A percentile compares a stretch with the other conserved stretches of the same genome.
Evolutionary conservation across 1,140 invertebrate species (phyloP).

Genomic region (Hormaphis cornu): DNA sequence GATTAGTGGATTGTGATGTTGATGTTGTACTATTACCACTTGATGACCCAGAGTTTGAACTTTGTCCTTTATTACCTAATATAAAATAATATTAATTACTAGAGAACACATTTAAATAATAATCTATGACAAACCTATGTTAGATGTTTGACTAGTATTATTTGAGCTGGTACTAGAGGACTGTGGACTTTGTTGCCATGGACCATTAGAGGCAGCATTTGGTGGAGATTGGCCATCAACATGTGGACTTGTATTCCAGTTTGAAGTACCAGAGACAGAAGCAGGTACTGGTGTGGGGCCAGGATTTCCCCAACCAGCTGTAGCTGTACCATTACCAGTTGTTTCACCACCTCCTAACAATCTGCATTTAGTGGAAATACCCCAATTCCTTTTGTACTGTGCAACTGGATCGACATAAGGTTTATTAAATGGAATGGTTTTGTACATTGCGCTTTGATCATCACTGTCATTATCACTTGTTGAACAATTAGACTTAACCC

Average conservation of each 20-base stretch:
- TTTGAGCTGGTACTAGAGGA: conserved; percentile 32
- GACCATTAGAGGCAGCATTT: conserved; percentile 15
- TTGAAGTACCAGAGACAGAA: conserved; percentile 34
- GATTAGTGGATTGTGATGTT: conserved; percentile 31
- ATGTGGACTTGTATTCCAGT: conserved; percentile 35
- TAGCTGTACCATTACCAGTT: conserved; percentile 43
- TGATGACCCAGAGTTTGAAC: conserved; percentile 34
- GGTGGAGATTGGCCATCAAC: conserved; percentile 18
- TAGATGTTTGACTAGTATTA: conserved; percentile 35
- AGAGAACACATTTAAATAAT: conserved; percentile 15
- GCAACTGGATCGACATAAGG: conserved; percentile 43
- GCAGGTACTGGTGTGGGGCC: conserved; percentile 33
- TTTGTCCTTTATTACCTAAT: conserved; percentile 37
- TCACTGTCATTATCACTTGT: conserved; percentile 41
- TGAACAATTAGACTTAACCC: conserved; percentile 38
- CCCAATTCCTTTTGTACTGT: conserved; percentile 47
- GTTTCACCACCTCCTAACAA: conserved; percentile 68
- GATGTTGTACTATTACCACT: conserved; percentile 34
- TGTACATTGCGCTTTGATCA: conserved; percentile 49
- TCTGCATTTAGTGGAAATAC: conserved; percentile 50
- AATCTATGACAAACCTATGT: conserved; percentile 4
- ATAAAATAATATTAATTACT: background rate
- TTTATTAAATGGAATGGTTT: conserved; percentile 50
- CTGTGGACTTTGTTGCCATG: conserved; percentile 36
- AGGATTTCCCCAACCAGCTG: conserved; percentile 32